A percentile compares a stretch with the other conserved stretches of the same genome.
Evolutionary conservation across 2,888 invertebrate species (phyloP).

Genomic region (Melanargia galathea): DNA sequence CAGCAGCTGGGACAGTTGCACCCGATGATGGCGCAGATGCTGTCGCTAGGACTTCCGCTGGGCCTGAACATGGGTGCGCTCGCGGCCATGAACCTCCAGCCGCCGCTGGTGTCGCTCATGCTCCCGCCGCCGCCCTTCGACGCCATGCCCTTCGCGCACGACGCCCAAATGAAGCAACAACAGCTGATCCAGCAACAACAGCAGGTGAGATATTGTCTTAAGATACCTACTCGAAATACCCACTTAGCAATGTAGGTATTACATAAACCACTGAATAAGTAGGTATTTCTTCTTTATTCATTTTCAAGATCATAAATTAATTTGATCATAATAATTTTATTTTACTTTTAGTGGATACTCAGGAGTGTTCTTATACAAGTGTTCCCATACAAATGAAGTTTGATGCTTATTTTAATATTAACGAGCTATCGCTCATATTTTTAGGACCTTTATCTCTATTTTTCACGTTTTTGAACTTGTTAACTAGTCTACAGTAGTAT

Average conservation of each 20-base stretch:
- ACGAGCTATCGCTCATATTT: too few species aligned
- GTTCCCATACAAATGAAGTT: too few species aligned
- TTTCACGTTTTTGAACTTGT: too few species aligned
- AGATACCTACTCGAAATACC: background rate
- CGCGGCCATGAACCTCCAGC: conserved; percentile 97
- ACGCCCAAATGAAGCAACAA: conserved; percentile 87
- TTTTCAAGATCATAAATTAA: too few species aligned
- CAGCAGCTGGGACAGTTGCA: conserved; percentile 93
- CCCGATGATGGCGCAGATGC: conserved; percentile 94
- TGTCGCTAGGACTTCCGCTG: conserved; percentile 90
- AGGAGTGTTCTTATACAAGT: too few species aligned
- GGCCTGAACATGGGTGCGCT: conserved; percentile 90
- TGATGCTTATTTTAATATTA: too few species aligned
- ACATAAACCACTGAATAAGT: too few species aligned
- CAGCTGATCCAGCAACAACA: conserved; percentile 86
- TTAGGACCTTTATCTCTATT: too few species aligned
- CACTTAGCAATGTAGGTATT: background rate
- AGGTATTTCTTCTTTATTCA: too few species aligned
- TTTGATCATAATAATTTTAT: too few species aligned
- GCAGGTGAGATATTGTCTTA: conserved; percentile 78
- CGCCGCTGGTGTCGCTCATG: conserved; percentile 94
- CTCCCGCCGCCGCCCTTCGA: conserved; percentile 92
- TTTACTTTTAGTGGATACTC: too few species aligned
- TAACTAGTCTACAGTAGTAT: too few species aligned
- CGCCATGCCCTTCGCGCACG: conserved; percentile 81